Evolutionary conservation across 2,888 invertebrate species (phyloP), one percentile per base, ranked within the genome.

Genomic region (Cheilosia vernalis): DNA sequence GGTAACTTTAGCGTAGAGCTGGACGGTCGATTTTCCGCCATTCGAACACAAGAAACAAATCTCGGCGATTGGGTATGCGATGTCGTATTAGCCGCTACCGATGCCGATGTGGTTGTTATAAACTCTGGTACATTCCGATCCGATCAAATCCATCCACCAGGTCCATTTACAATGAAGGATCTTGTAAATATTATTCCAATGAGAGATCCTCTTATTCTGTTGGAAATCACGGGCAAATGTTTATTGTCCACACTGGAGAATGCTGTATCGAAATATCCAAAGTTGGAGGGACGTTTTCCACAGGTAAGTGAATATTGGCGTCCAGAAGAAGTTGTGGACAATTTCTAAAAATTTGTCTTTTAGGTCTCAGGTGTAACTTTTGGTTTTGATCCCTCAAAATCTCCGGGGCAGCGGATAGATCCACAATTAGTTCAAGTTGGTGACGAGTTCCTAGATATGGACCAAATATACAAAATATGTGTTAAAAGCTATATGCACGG

Each of bases 41-140:
- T 98, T 70, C 93, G 98, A 21, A 96, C 96, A 0, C 92, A 94
- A 83, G 98, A 98, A 93, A 96, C 97, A n/a, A 98, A 98, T 93
- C 93, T 98, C 47, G 98, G 97, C 88, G 95, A 96, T 92, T 96
- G 96, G 95, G 94, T 96, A 58, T 96, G 96, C 89, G 96, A 96
- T 90, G 95, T 97, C 13, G 94, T 97, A 78, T 92, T 98, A 79
- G 96, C 97, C 0, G 96, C 97, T 9, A 96, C 97, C 0, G 96
- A 96, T 0, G 97, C 97, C 0, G 98, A 98, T 90, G 93, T 97
- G 64, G 97, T 97, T 9, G 91, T 98, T 17, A 92, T 98, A 53
- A 98, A 98, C 92, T 97, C 97, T 0, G 98, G 92, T 69, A 92
- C 92, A 33, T 92, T 92, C 87, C 90, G 92, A 47, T 92, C 92